phyloP scores from a whole-genome alignment of 2,888 invertebrate species.

The Pandemis corylana region DNA sequence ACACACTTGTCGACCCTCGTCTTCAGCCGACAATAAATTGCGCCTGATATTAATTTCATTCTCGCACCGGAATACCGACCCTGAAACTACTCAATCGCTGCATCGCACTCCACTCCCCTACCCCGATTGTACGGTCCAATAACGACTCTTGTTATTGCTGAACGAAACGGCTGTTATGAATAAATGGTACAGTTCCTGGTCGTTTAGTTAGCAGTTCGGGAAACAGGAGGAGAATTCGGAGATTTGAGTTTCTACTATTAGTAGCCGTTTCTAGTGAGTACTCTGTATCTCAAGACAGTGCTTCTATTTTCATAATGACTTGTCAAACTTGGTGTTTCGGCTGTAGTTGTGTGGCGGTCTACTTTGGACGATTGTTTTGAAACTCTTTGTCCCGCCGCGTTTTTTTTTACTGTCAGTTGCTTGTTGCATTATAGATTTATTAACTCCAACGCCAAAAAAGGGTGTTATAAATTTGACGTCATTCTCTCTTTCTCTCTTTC shows the following conservation, averaged over 20 bases:
- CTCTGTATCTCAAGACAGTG: too few relatives aligned
- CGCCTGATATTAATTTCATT: conserved; percentile 59
- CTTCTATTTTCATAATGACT: too few relatives aligned
- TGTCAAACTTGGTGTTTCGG: too few relatives aligned
- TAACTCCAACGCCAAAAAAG: too few relatives aligned
- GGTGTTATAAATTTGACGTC: too few relatives aligned
- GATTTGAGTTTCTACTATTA: neutral
- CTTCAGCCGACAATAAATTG: conserved; percentile 54
- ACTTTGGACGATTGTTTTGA: too few relatives aligned
- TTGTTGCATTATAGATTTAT: too few relatives aligned
- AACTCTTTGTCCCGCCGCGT: too few relatives aligned
- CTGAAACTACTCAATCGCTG: conserved; percentile 36
- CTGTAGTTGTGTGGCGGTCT: neutral
- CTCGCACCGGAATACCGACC: conserved; percentile 16
- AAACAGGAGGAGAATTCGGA: neutral
- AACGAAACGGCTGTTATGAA: conserved; percentile 19
- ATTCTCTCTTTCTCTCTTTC: too few relatives aligned
- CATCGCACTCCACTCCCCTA: conserved; percentile 10
- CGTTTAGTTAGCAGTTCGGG: conserved; percentile 8
- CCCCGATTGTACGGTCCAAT: conserved; percentile 25
- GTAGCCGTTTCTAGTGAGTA: neutral
- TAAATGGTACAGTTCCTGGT: conserved; percentile 8
- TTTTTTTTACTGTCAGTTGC: too few relatives aligned
- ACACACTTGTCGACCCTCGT: conserved; percentile 73
- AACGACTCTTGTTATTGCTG: conserved; percentile 18